Percentiles rank a stretch among this genome's conserved stretches.
phyloP scores from a whole-genome alignment of 2,888 invertebrate species.

The Mythimna vitellina region DNA sequence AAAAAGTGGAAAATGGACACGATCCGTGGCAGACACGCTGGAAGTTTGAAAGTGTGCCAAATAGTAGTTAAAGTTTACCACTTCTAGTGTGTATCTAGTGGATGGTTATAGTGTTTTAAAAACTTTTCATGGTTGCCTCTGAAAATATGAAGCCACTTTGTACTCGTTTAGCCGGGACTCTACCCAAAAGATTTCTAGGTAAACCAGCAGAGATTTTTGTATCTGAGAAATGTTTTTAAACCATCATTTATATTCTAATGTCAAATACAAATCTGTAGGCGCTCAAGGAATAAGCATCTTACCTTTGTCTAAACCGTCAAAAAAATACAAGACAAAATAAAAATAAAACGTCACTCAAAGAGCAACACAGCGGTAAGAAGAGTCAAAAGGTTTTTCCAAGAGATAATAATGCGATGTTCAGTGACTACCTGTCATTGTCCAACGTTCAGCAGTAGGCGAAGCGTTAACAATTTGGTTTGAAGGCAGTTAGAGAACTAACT shows the following conservation, averaged over 20 bases:
- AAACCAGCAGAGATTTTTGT: neutral
- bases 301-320: slow-evolving; percentile 13
- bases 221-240: neutral
- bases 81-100: slow-evolving; percentile 63
- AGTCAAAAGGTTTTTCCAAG: slow-evolving; percentile 33
- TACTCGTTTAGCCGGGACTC: neutral
- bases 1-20: slow-evolving; percentile 70
- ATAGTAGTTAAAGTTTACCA: slow-evolving; percentile 78
- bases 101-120: slow-evolving; percentile 72
- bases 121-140: slow-evolving; percentile 60
- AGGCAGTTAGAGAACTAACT: slow-evolving; percentile 82
- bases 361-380: slow-evolving; percentile 9
- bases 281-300: slow-evolving; percentile 20
- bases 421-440: slow-evolving; percentile 69
- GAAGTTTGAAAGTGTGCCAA: slow-evolving; percentile 82
- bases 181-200: neutral
- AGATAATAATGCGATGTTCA: slow-evolving; percentile 57
- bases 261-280: neutral
- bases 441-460: slow-evolving; percentile 71
- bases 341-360: slow-evolving; percentile 36
- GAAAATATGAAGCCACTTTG: slow-evolving; percentile 62
- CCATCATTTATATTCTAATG: neutral
- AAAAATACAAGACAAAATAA: slow-evolving; percentile 30
- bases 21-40: slow-evolving; percentile 66
- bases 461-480: slow-evolving; percentile 77